phyloP scores from a whole-genome alignment of 1,140 invertebrate genomes.

The Drosophila gunungcola region DNA sequence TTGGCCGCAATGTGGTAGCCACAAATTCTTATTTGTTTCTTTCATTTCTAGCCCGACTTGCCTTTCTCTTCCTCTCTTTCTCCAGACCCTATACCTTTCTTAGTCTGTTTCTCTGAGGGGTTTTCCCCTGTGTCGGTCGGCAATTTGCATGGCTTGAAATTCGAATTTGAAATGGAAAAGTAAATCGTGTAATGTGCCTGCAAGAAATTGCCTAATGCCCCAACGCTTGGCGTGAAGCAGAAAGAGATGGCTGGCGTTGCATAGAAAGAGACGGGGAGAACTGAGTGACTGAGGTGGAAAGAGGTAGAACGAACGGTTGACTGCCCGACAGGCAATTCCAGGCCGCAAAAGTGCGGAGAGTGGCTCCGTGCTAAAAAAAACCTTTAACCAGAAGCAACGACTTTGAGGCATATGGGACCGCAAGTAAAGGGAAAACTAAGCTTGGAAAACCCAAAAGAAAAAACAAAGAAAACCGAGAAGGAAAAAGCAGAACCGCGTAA shows the following conservation, averaged over 20 bases:
- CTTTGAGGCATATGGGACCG: slow-evolving; percentile 68
- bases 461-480: slow-evolving; percentile 10
- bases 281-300: background rate
- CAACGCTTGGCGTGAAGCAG: slow-evolving; percentile 24
- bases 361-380: slow-evolving; percentile 57
- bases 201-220: slow-evolving; percentile 80
- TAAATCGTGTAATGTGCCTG: slow-evolving; percentile 81
- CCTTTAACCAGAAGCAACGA: slow-evolving; percentile 76
- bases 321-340: slow-evolving; percentile 55
- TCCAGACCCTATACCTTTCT: background rate
- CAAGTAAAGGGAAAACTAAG: slow-evolving; percentile 29
- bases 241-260: background rate
- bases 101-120: slow-evolving; percentile 29
- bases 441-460: slow-evolving; percentile 28
- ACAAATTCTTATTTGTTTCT: slow-evolving; percentile 68
- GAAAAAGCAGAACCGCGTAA: slow-evolving; percentile 58
- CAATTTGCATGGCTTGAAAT: slow-evolving; percentile 80
- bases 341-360: slow-evolving; percentile 67
- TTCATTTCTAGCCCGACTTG: slow-evolving; percentile 23
- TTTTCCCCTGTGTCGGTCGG: slow-evolving; percentile 48
- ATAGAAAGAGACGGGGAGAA: slow-evolving; percentile 2
- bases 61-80: slow-evolving; percentile 13
- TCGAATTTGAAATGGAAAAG: slow-evolving; percentile 76
- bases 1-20: slow-evolving; percentile 70
- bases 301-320: slow-evolving; percentile 3